These are phyloP conservation scores for Ochropleura plecta DNA, from an alignment of 2,888 invertebrate species.

Conservation along the genomic window DNA sequence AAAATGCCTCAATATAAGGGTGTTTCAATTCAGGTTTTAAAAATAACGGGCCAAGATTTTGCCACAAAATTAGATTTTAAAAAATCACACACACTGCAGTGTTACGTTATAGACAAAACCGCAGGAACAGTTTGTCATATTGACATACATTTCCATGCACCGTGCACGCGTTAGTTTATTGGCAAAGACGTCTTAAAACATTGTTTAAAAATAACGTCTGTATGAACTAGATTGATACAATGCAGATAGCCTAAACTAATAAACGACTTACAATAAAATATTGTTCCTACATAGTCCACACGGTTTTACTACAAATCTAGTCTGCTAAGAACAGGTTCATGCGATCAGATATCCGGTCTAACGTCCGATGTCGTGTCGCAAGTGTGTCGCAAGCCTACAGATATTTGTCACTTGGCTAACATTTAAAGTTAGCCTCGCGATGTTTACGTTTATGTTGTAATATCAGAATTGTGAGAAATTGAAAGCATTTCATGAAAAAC, in stretches of 20 bases:
- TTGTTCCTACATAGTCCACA: not conserved
- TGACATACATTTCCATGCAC: not conserved
- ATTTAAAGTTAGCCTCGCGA: constrained; percentile 55
- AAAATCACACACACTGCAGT: too few species aligned
- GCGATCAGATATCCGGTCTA: constrained; percentile 60
- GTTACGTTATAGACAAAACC: not conserved
- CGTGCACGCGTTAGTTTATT: not conserved
- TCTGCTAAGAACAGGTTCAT: constrained; percentile 33
- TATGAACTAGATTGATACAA: not conserved
- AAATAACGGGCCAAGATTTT: too few species aligned
- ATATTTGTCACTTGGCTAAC: constrained; percentile 58
- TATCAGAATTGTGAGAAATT: constrained; percentile 43
- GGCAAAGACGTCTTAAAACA: not conserved
- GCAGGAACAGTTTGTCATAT: not conserved
- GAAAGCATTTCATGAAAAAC: constrained; percentile 10
- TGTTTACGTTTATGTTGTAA: constrained; percentile 56
- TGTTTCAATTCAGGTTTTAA: too few species aligned
- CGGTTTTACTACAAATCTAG: constrained; percentile 21
- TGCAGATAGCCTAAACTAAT: not conserved
- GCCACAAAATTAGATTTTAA: too few species aligned
- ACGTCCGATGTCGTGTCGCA: constrained; percentile 57
- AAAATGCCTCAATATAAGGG: too few species aligned
- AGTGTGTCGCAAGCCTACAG: constrained; percentile 54
- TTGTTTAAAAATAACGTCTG: not conserved
- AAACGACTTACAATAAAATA: constrained; percentile 12